These are phyloP conservation scores for Masnerella sp. DNA, from an alignment of 2,888 invertebrate species.

Conservation along the genomic window DNA sequence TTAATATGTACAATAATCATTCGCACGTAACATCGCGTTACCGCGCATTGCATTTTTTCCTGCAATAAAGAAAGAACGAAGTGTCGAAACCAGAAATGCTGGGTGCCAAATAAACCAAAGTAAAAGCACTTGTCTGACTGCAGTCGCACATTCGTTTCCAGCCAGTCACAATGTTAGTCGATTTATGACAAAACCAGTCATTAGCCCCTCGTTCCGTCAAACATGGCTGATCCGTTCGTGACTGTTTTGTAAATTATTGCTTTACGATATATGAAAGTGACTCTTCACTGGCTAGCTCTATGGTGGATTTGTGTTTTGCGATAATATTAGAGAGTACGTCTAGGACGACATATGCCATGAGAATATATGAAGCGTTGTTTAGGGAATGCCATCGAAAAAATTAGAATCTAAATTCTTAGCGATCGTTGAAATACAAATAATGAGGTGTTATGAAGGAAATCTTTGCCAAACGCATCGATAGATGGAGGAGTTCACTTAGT, in stretches of 20 bases:
- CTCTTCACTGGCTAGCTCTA: too few species aligned
- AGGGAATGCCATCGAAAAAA: too few species aligned
- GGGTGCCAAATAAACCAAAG: constrained; percentile 13
- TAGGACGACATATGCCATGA: too few species aligned
- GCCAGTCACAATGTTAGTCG: constrained; percentile 28
- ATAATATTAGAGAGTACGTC: too few species aligned
- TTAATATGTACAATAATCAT: constrained; percentile 48
- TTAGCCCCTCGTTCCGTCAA: constrained; percentile 26
- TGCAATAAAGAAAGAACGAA: constrained; percentile 1
- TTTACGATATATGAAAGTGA: constrained; percentile 5
- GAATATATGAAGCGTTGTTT: too few species aligned
- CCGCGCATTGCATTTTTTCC: constrained; percentile 10
- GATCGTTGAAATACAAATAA: too few species aligned
- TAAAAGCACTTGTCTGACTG: constrained; percentile 4
- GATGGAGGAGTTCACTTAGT: too few species aligned
- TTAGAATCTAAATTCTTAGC: too few species aligned
- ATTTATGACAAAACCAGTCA: constrained; percentile 35
- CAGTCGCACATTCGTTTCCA: constrained; percentile 6
- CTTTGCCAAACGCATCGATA: too few species aligned
- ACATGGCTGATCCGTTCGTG: constrained; percentile 19
- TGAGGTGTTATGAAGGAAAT: too few species aligned
- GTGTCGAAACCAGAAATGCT: neutral
- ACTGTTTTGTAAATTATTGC: constrained; percentile 29
- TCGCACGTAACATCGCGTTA: constrained; percentile 57
- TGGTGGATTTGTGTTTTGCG: too few species aligned